phyloP scores from a whole-genome alignment of 2,888 invertebrate species.

The Silvanus unidentatus region DNA sequence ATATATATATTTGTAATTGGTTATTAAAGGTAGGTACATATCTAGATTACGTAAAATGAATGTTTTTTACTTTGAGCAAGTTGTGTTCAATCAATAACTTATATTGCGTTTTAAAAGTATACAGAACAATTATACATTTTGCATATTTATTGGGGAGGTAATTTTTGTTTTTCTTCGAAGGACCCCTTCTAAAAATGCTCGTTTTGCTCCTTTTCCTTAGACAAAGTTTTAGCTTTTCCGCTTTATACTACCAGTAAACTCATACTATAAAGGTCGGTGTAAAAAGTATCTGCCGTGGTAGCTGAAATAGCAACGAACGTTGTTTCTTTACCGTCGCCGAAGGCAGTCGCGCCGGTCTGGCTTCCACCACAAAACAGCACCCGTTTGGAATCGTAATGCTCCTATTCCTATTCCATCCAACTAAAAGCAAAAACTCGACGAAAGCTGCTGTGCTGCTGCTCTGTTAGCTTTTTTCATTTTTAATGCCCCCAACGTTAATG shows the following conservation, averaged over 20 bases:
- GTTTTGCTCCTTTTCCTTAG: no score
- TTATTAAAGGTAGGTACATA: no score
- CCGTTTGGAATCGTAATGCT: conserved; percentile 36
- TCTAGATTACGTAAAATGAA: no score
- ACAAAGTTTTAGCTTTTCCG: no score
- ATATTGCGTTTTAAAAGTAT: no score
- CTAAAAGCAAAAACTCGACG: conserved; percentile 30
- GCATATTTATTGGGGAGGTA: no score
- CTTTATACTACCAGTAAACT: neutral
- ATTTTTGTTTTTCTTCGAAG: no score
- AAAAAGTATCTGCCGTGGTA: conserved; percentile 37
- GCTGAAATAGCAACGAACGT: conserved; percentile 36
- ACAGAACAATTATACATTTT: no score
- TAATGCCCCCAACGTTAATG: conserved; percentile 10
- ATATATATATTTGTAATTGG: no score
- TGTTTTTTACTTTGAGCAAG: no score
- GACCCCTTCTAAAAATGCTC: no score
- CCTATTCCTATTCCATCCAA: conserved; percentile 14
- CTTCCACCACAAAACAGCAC: conserved; percentile 32
- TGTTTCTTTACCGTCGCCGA: conserved; percentile 38
- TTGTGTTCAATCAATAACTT: no score
- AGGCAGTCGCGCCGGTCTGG: conserved; percentile 38
- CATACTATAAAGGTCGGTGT: conserved; percentile 16
- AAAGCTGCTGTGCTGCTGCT: conserved; percentile 23
- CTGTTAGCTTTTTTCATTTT: conserved; percentile 23